Percentiles rank a stretch among this genome's conserved stretches.
Evolutionary conservation across 2,113 vertebrate genomes (phyloP).

Genomic region (Phylloscopus trochilus): DNA sequence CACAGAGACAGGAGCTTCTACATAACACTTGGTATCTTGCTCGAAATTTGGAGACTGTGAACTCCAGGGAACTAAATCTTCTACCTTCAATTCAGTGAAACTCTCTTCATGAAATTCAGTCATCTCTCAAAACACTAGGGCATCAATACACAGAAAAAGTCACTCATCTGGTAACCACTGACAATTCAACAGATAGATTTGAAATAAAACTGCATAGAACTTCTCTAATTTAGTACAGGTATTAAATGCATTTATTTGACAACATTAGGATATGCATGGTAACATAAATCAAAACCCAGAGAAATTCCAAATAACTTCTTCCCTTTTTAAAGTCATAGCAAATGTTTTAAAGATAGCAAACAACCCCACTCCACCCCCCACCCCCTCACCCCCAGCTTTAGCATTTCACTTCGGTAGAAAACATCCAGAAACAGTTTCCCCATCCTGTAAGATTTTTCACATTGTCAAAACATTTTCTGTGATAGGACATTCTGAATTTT

Average conservation of each 20-base stretch:
- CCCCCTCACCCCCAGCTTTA: fast-evolving
- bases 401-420: neutral
- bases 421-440: neutral
- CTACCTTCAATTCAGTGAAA: neutral
- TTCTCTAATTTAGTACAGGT: neutral
- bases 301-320: neutral
- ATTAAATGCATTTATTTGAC: neutral
- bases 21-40: fast-evolving
- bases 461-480: neutral
- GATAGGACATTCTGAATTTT: neutral
- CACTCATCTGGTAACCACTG: neutral
- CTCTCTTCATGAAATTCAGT: neutral
- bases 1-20: neutral
- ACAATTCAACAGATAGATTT: neutral
- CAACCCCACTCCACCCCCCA: too few species aligned
- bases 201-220: neutral
- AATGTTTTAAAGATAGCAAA: neutral
- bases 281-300: neutral
- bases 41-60: neutral
- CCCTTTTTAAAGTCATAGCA: neutral
- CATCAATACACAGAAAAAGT: neutral
- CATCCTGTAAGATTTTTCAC: neutral
- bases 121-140: neutral
- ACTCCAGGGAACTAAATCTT: neutral
- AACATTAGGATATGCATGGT: neutral